A percentile compares a stretch with the other conserved stretches of the same genome.
phyloP scores from a whole-genome alignment of 92 coral and sea anemone species.

The Zoanthus solanderi region DNA sequence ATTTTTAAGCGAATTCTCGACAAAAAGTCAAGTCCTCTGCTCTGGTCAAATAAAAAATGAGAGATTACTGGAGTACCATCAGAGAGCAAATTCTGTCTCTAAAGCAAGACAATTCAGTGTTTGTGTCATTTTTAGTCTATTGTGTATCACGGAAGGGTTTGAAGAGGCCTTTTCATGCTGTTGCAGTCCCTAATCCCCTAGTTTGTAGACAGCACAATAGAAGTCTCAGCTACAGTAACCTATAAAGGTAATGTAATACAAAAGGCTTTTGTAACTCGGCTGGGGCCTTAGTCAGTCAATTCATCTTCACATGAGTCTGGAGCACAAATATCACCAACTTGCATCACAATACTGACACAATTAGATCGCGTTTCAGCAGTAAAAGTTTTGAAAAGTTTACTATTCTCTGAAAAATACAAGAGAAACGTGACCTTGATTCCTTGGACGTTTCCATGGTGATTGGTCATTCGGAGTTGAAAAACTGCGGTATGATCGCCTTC shows the following conservation, averaged over 20 bases:
- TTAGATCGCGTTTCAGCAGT: neutral
- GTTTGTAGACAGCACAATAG: neutral
- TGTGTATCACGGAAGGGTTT: neutral
- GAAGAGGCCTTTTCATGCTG: neutral
- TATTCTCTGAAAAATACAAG: neutral
- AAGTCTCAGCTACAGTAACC: neutral
- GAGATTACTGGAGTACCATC: neutral
- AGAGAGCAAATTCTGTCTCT: neutral
- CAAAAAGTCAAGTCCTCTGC: neutral
- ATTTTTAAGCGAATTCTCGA: neutral
- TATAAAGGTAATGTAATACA: neutral
- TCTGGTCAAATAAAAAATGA: neutral
- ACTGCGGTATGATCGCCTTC: neutral
- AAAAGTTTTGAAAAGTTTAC: neutral
- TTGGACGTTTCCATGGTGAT: constrained; percentile 3
- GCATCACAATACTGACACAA: neutral
- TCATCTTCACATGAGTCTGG: neutral
- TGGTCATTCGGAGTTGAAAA: neutral
- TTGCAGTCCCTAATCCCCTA: neutral
- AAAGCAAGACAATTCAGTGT: neutral
- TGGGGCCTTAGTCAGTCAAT: neutral
- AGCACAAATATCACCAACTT: neutral
- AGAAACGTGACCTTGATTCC: neutral
- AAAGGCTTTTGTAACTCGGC: neutral
- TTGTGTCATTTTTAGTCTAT: neutral